Base-by-base conservation (phyloP, 2,113 vertebrate genomes). In the Notiomystis cincta region DNA sequence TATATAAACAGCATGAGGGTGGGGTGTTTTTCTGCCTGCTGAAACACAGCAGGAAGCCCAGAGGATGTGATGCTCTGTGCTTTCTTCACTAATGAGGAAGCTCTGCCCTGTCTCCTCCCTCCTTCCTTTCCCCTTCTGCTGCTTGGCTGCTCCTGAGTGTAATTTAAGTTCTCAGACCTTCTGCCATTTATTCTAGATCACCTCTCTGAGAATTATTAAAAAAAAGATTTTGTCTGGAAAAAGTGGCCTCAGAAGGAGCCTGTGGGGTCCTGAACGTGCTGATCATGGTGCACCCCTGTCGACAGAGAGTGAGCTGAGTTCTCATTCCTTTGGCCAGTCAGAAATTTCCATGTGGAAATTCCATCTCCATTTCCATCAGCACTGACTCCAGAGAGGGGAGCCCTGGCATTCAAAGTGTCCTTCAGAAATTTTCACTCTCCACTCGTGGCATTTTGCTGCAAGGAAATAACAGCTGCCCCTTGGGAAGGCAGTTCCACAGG, bases 241-340 rank as follows among this genome's bases (percentile, higher is more conserved):
- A 71, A 62, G 6, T 30, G 18, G 17, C 6, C 23, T 86, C 53
- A 76, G 33, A 42, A 89, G 70, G 25, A 62, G 10, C 20, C 51
- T 35, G 23, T 30, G 50, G 90, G 66, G 56, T 67, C 70, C 61
- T 51, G 57, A 70, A 42, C 13, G 53, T 78, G 44, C 44, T 50
- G 17, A 21, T 33, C 7, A 27, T 15, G 20, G 14, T 54, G 35
- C 42, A 28, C 5, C 72, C 9, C 31, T 42, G 9, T 48, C 2
- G 3, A 45, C 4, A 1, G 1, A 56, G 48, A 48, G 21, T 0
- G 6, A 57, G 42, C 24, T n/a, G 54, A 62, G 12, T 24, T 56
- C 33, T 18, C n/a, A 11, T 17, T 61, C 14, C 45, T 48, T 38
- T 12, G 1, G 51, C 31, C 27, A 16, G 24, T 18, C 37, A 81